These are phyloP conservation scores for Dicrurus megarhynchus DNA, from an alignment of 2,113 vertebrate species.

Conservation along the genomic window DNA sequence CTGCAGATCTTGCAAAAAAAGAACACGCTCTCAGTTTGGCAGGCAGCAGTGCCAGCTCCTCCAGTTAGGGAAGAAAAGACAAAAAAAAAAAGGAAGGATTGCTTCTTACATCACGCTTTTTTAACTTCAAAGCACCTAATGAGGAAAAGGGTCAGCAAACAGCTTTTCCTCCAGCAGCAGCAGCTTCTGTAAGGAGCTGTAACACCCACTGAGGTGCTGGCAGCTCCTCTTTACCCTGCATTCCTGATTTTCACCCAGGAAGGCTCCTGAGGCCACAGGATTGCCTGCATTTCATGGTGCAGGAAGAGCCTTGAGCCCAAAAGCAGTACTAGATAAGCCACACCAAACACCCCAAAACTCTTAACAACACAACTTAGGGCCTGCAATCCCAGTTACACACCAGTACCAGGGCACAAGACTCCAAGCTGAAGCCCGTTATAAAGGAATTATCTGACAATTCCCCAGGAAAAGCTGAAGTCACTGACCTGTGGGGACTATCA, in stretches of 20 bases:
- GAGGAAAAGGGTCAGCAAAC: neutral
- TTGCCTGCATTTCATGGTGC: neutral
- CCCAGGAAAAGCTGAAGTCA: neutral
- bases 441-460: neutral
- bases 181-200: neutral
- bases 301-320: neutral
- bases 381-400: neutral
- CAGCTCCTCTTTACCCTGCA: neutral
- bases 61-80: neutral
- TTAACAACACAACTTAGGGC: neutral
- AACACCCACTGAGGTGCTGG: neutral
- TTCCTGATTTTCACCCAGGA: neutral
- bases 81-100: neutral
- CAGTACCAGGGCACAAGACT: neutral
- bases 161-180: neutral
- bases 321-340: no score
- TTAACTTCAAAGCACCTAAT: neutral
- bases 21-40: neutral
- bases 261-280: neutral
- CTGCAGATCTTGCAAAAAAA: constrained; percentile 19
- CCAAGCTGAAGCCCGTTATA: accelerated
- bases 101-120: neutral
- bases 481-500: constrained; percentile 94
- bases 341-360: neutral
- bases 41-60: neutral